A percentile compares a stretch with the other conserved stretches of the same genome.
These are phyloP conservation scores for Romanogobio albipinnatus DNA, from an alignment of 2,113 vertebrate species.

Conservation along the genomic window DNA sequence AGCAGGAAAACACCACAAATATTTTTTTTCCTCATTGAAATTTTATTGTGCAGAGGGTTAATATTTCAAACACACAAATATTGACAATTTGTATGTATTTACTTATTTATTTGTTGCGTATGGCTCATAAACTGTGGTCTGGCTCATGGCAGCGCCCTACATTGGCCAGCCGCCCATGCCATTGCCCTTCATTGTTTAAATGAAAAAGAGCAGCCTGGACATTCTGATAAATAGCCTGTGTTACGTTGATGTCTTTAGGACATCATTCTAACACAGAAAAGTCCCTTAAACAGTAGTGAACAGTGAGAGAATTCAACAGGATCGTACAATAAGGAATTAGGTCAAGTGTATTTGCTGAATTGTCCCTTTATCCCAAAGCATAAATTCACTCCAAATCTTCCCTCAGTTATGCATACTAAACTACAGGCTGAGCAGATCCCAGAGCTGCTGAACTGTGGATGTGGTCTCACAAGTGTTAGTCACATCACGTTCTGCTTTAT, in stretches of 20 bases:
- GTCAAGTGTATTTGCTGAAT: slow-evolving; percentile 26
- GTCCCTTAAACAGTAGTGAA: not conserved
- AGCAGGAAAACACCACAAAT: no score
- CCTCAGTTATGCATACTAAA: slow-evolving; percentile 27
- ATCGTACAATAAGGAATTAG: slow-evolving; percentile 26
- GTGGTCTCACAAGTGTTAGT: slow-evolving; percentile 15
- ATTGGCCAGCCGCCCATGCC: no score
- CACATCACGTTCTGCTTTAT: not conserved
- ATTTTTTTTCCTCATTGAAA: no score
- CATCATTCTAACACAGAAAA: not conserved
- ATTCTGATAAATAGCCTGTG: not conserved
- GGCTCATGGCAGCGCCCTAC: no score
- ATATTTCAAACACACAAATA: no score
- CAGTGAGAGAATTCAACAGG: not conserved
- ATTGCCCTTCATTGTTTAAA: no score
- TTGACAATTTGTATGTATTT: no score
- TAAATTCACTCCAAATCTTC: not conserved
- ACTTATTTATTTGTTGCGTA: no score
- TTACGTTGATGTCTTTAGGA: not conserved
- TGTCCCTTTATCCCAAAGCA: slow-evolving; percentile 3
- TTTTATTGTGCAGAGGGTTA: no score
- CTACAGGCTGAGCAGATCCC: slow-evolving; percentile 6
- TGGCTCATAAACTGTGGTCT: no score
- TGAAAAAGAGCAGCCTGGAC: not conserved
- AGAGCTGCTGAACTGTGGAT: not conserved